Conservation (phyloP, 2,797 vertebrate genomes). For the Onychomys leucogaster region DNA sequence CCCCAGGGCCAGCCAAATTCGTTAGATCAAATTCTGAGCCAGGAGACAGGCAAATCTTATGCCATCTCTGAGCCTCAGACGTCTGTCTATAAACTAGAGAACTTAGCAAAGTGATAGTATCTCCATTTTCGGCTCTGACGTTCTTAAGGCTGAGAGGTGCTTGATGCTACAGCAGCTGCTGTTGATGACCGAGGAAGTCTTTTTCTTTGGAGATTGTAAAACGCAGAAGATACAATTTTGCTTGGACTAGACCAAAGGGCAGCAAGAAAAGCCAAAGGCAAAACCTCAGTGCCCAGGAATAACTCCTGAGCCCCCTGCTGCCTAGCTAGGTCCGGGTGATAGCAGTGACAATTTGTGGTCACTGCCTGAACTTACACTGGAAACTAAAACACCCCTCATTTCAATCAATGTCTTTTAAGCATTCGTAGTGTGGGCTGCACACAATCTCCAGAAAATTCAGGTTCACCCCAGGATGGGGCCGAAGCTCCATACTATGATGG, state of each 20-base stretch:
- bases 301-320: neutral
- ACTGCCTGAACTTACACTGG: neutral
- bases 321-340: neutral
- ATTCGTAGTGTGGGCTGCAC: neutral
- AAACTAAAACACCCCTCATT: neutral
- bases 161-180: neutral
- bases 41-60: neutral
- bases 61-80: neutral
- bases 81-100: slow-evolving; percentile 24
- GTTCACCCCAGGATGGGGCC: neutral
- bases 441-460: neutral
- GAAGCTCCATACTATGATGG: neutral
- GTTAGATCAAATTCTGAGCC: neutral
- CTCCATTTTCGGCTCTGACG: neutral
- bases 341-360: neutral
- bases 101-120: neutral
- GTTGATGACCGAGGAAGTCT: neutral
- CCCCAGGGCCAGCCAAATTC: neutral
- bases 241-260: neutral
- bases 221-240: slow-evolving; percentile 30
- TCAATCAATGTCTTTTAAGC: neutral
- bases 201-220: neutral
- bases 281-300: neutral
- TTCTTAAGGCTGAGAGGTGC: neutral
- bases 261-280: neutral